Conservation (phyloP, 92 coral and sea anemone genomes). For the Palythoa grandiflora region DNA sequence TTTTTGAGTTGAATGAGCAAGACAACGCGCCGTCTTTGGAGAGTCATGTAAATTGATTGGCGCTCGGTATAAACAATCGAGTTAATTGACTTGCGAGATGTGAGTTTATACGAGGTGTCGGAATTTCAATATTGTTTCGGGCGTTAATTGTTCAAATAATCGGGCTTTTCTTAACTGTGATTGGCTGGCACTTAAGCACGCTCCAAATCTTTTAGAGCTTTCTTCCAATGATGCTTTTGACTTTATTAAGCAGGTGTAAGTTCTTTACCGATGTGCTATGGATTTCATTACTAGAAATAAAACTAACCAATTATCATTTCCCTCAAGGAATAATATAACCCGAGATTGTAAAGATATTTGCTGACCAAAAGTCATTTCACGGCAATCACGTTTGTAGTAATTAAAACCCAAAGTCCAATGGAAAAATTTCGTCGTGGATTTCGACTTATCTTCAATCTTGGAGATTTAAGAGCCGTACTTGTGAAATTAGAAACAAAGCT, state of each 20-base stretch:
- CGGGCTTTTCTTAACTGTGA: constrained; percentile 50
- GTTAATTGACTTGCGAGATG: constrained; percentile 75
- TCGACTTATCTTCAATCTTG: constrained; percentile 27
- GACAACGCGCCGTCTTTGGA: constrained; percentile 61
- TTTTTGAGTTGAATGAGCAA: constrained; percentile 33
- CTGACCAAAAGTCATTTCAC: constrained; percentile 45
- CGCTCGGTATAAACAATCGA: constrained; percentile 71
- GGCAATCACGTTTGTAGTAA: constrained; percentile 29
- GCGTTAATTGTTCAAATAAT: constrained; percentile 72
- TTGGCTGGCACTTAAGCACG: constrained; percentile 49
- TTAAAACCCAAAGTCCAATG: constrained; percentile 41
- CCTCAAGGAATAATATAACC: constrained; percentile 35
- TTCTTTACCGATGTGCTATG: constrained; percentile 34
- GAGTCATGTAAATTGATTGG: constrained; percentile 87
- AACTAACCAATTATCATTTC: constrained; percentile 45
- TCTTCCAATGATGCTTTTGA: constrained; percentile 31
- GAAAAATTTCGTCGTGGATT: constrained; percentile 13
- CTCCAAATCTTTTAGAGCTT: constrained; percentile 17
- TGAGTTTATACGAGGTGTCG: constrained; percentile 86
- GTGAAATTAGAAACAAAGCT: constrained; percentile 40
- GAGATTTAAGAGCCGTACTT: constrained; percentile 30
- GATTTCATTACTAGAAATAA: constrained; percentile 51
- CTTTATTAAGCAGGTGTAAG: constrained; percentile 45
- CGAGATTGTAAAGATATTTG: constrained; percentile 34
- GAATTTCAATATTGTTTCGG: constrained; percentile 62